Base-by-base conservation (phyloP, 2,113 vertebrate species). In the Muscicapa adusta region DNA sequence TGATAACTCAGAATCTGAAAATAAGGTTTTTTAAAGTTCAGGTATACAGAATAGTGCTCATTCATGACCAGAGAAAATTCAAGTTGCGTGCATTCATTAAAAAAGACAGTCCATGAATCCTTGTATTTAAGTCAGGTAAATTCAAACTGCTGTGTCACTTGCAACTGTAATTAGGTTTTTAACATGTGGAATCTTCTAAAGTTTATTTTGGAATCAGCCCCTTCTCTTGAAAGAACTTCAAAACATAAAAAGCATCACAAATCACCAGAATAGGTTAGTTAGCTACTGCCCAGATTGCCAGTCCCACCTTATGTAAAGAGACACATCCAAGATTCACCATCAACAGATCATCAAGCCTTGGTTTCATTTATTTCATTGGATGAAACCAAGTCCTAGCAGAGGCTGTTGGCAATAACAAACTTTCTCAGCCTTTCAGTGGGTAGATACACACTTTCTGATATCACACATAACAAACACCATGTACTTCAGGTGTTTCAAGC, bases 161-260 rank as follows among this genome's bases (percentile, higher is more conserved):
- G 47, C 85, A 96, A 91, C 82, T 94, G 43, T 31, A 62, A 24
- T 50, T 75, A 84, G 54, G 87, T 97, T 82, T 86, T 63, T 89
- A 96, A 95, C 70, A 94, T 91, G 65, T 77, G 60, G 91, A 96
- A 97, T 79, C 75, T 97, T 85, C 57, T 94, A 9, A 76, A 67
- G 36, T 40, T 81, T 91, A 86, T 73, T 93, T 78, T 74, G 50
- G 70, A 95, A 95, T 92, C 45, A 48, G 42, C 88, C 96, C 54
- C 60, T 96, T 95, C 93, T 91, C 87, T 96, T 96, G 88, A 71
- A 96, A 83, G 82, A 96, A 96, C 90, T 95, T 87, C 24, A 91
- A 80, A 61, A 62, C 23, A 58, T 67, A 50, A 88, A 95, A 96
- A 96, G 63, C 94, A 92, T 53, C 94, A 96, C 54, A 95, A 95